Percentiles rank a stretch among this genome's conserved stretches.
Evolutionary conservation across 2,113 vertebrate genomes (phyloP).

Genomic region (Bubo blakistoni): DNA sequence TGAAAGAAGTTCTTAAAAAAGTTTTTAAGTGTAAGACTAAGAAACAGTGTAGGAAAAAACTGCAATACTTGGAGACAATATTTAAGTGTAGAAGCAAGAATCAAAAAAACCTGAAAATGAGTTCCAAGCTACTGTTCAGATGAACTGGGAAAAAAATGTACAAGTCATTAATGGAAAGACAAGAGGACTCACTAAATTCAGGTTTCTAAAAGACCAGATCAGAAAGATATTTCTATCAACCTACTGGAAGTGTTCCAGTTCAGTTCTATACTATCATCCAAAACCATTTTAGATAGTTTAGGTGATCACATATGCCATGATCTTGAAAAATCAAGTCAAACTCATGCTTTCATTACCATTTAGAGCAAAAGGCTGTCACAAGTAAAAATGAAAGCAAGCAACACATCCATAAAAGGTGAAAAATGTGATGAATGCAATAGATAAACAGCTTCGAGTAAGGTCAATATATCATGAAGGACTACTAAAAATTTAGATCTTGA

Average conservation of each 20-base stretch:
- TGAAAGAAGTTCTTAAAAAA: neutral
- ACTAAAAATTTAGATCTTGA: neutral
- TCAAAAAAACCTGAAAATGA: neutral
- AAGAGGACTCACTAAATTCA: neutral
- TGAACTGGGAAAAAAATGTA: neutral
- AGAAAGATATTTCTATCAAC: neutral
- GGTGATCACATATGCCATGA: neutral
- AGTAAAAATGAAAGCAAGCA: neutral
- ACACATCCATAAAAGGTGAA: neutral
- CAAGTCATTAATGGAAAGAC: neutral
- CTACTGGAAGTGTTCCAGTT: neutral
- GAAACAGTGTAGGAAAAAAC: neutral
- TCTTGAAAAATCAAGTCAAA: neutral
- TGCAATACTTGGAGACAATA: neutral
- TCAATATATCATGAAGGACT: neutral
- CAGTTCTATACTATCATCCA: neutral
- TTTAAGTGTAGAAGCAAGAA: neutral
- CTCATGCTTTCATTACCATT: neutral
- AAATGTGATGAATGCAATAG: neutral
- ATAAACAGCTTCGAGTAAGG: neutral
- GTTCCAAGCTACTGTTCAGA: neutral
- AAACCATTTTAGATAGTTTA: neutral
- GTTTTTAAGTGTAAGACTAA: neutral
- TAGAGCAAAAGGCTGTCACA: neutral
- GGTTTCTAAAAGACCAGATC: neutral